Conservation (phyloP, 2,888 invertebrate species). For the Thyatira batis region DNA sequence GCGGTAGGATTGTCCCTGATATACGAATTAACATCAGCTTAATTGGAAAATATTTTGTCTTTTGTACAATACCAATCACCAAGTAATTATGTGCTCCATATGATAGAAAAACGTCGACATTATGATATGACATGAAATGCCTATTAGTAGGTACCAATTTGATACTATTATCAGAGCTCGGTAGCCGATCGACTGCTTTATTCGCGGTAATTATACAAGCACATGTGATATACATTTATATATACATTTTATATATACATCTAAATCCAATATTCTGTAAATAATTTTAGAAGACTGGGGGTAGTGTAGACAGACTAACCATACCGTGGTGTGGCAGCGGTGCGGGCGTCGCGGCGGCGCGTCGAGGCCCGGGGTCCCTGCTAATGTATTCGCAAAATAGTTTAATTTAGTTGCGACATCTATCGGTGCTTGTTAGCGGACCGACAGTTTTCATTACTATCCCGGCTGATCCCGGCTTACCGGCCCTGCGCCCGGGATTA, state of each 20-base stretch:
- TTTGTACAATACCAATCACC: not conserved
- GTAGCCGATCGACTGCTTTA: too few relatives aligned
- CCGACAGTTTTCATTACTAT: slow-evolving; percentile 47
- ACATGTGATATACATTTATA: too few relatives aligned
- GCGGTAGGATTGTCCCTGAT: not conserved
- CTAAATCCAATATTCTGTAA: too few relatives aligned
- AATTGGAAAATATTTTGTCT: not conserved
- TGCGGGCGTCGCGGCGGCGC: slow-evolving; percentile 13
- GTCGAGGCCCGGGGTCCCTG: slow-evolving; percentile 7
- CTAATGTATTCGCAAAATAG: slow-evolving; percentile 57
- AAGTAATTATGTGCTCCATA: too few relatives aligned
- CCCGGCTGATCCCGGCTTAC: slow-evolving; percentile 31
- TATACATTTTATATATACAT: too few relatives aligned
- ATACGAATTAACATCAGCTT: not conserved
- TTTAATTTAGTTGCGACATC: slow-evolving; percentile 61
- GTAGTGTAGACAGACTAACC: too few relatives aligned
- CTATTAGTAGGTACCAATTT: too few relatives aligned
- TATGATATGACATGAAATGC: too few relatives aligned
- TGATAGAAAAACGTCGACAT: too few relatives aligned
- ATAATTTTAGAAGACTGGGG: too few relatives aligned
- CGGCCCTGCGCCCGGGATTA: slow-evolving; percentile 16
- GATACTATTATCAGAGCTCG: too few relatives aligned
- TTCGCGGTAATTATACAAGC: too few relatives aligned
- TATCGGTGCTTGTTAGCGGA: slow-evolving; percentile 41
- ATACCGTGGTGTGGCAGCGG: slow-evolving; percentile 9